Base-by-base conservation (phyloP, 2,113 vertebrate species). In the Phaethornis superciliosus region DNA sequence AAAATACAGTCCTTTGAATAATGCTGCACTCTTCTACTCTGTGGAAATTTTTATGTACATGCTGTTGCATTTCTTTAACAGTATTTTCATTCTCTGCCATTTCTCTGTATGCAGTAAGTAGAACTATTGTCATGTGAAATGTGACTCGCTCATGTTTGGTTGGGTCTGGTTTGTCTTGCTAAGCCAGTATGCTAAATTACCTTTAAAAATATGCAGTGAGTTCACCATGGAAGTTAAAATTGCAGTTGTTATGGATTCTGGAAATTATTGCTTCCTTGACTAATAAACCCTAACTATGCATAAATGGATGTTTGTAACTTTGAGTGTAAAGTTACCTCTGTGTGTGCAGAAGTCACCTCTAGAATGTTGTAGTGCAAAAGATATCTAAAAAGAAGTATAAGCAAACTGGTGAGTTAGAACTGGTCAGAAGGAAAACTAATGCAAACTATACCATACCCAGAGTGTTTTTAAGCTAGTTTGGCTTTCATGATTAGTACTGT, bases 141-240 rank as follows among this genome's bases (percentile, higher is more conserved):
- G 32, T 89, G 77, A 87, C 49, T 84, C 22, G 4, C 19, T 64
- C 12, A 1, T 47, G 17, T 62, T 51, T 77, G 40, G 1, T 58
- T 51, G 22, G 59, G 15, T 81, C 89, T 32, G 33, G 91, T 92
- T 92, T 92, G 54, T 90, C 91, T 49, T 68, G 83, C 85, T 80
- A 85, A 92, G 92, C 70, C 11, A 28, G 78, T 89, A 55, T 68
- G 70, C 27, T 78, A 40, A 75, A 49, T 40, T 78, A 37, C 8
- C 37, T 67, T 78, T 56, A 40, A 14, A 93, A 81, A 78, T 79
- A 72, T 3, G 1, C 6, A 40, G 30, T 63, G 26, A 19, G 30
- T 62, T 88, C 56, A 63, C 37, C 7, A 2, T 81, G 69, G 19
- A 84, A 70, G 33, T 83, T 89, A 44, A 17, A 69, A 5, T 52